Conservation (phyloP, 2,113 vertebrate species). For the Cervus canadensis region DNA sequence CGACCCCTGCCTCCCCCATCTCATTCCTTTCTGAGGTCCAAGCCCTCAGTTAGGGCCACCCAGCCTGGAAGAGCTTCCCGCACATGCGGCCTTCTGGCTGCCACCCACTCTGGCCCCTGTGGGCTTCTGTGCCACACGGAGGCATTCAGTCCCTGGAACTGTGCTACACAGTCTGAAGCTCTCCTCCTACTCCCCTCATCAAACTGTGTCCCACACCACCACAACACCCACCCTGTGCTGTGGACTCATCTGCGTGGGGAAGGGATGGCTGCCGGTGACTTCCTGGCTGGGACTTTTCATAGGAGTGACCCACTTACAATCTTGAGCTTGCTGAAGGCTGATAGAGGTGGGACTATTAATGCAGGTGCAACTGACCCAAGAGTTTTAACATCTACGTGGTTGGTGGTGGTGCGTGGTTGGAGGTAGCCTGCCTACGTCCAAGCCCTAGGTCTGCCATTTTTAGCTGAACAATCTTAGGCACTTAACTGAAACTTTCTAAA, state of each 20-base stretch:
- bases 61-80: not conserved
- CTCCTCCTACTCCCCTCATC: not conserved
- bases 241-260: rapidly evolving
- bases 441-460: not conserved
- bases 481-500: not conserved
- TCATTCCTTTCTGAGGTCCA: rapidly evolving
- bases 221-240: rapidly evolving
- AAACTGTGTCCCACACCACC: not conserved
- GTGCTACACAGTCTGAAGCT: not conserved
- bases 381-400: not conserved
- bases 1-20: rapidly evolving
- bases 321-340: not conserved
- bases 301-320: not conserved
- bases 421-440: not conserved
- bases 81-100: rapidly evolving
- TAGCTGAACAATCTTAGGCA: not conserved
- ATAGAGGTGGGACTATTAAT: not conserved
- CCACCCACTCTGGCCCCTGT: not conserved
- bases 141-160: rapidly evolving
- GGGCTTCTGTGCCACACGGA: too few species aligned
- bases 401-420: not conserved
- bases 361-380: not conserved
- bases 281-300: not conserved
- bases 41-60: too few species aligned
- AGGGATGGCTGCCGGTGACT: not conserved